Evolutionary conservation across 2,113 vertebrate species (phyloP).

Genomic region (Colinus virginianus): DNA sequence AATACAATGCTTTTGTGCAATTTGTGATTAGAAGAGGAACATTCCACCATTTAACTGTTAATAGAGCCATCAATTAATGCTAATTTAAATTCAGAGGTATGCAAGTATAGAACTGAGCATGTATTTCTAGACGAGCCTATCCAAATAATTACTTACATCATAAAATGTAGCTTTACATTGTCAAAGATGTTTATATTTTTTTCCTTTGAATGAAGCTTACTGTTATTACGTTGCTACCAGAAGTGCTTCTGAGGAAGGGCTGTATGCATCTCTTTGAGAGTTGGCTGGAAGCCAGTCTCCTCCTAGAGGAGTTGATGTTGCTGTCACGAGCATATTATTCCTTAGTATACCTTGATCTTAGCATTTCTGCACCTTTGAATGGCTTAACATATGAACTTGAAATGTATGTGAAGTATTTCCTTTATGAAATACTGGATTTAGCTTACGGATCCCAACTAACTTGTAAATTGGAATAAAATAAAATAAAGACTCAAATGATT

Average conservation of each 20-base stretch:
- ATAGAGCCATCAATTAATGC: neutral
- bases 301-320: neutral
- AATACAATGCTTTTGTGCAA: neutral
- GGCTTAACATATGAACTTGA: neutral
- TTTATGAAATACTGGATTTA: neutral
- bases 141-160: neutral
- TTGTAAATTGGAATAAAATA: neutral
- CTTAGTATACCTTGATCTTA: neutral
- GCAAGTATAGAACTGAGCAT: conserved; percentile 10
- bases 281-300: neutral
- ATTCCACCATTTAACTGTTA: neutral
- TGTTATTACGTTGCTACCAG: neutral
- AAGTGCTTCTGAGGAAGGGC: neutral
- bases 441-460: neutral
- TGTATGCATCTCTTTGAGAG: neutral
- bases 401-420: neutral
- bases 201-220: neutral
- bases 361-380: neutral
- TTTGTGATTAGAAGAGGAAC: neutral
- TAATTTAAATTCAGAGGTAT: conserved; percentile 24
- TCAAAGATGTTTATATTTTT: neutral
- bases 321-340: neutral
- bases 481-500: neutral
- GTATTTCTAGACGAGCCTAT: neutral
- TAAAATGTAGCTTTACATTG: neutral